Conservation (phyloP, 2,888 invertebrate species). For the Belgica antarctica region DNA sequence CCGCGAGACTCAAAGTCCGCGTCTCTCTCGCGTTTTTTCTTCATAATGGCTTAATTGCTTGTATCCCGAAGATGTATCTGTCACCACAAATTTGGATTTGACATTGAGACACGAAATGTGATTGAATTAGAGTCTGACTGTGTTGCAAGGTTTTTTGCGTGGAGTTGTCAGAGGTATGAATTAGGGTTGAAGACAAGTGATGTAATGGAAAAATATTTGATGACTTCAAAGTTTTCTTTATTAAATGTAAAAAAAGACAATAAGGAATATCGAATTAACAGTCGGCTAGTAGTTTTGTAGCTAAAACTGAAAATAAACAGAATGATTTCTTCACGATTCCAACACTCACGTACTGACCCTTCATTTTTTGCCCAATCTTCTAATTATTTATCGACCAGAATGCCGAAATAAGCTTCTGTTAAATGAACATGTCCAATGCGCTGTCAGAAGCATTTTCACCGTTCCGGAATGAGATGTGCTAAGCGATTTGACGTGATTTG, state of each 20-base stretch:
- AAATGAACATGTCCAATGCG: slow-evolving; percentile 40
- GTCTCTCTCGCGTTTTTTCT: neutral
- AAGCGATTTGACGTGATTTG: slow-evolving; percentile 16
- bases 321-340: no score
- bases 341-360: no score
- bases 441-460: slow-evolving; percentile 35
- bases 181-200: neutral
- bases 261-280: no score
- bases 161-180: neutral
- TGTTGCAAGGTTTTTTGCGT: neutral
- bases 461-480: slow-evolving; percentile 20
- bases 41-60: slow-evolving; percentile 25
- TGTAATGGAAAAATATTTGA: no score
- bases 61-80: slow-evolving; percentile 31
- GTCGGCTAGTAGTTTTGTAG: no score
- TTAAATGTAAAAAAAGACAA: no score
- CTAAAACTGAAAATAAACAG: no score
- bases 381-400: slow-evolving; percentile 23
- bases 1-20: neutral
- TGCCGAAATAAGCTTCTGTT: slow-evolving; percentile 40
- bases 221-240: no score
- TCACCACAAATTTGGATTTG: slow-evolving; percentile 41
- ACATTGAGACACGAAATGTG: slow-evolving; percentile 33
- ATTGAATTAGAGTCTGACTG: slow-evolving; percentile 15
- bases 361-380: slow-evolving; percentile 15